Conservation (phyloP, 1,140 invertebrate genomes). For the Cephus cinctus region DNA sequence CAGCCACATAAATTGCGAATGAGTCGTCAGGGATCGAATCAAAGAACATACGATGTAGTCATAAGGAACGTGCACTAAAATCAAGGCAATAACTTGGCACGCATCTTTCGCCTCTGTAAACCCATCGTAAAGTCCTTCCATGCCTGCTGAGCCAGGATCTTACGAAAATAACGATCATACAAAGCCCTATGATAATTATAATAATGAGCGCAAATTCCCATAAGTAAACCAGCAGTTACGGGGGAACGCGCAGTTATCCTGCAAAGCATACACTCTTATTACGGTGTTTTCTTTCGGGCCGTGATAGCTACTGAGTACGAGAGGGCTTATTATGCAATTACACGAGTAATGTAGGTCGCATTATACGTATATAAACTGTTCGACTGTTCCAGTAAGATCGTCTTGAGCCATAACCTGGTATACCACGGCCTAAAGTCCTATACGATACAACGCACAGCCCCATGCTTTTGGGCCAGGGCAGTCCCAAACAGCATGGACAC, state of each 20-base stretch:
- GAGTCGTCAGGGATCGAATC: no score
- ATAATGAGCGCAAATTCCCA: slow-evolving; percentile 33
- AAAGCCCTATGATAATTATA: slow-evolving; percentile 47
- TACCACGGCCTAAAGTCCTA: no score
- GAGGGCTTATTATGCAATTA: slow-evolving; percentile 51
- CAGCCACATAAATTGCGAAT: no score
- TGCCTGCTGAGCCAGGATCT: slow-evolving; percentile 1
- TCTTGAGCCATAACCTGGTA: no score
- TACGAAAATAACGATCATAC: slow-evolving; percentile 41
- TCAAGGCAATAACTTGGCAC: slow-evolving; percentile 40
- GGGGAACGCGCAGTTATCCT: slow-evolving; percentile 29
- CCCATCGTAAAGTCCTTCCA: not conserved
- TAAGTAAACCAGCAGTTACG: slow-evolving; percentile 14
- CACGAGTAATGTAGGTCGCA: slow-evolving; percentile 43
- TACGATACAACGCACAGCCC: no score
- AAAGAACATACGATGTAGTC: slow-evolving; percentile 37
- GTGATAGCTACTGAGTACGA: slow-evolving; percentile 17
- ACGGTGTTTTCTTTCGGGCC: slow-evolving; percentile 33
- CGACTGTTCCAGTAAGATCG: no score
- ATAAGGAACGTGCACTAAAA: slow-evolving; percentile 40
- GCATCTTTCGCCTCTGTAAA: slow-evolving; percentile 16
- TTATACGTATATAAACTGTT: no score
- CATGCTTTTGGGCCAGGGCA: no score
- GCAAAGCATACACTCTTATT: slow-evolving; percentile 41
- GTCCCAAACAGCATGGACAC: no score